phyloP scores from a whole-genome alignment of 2,888 invertebrate genomes.

The Willowsia nigromaculata region DNA sequence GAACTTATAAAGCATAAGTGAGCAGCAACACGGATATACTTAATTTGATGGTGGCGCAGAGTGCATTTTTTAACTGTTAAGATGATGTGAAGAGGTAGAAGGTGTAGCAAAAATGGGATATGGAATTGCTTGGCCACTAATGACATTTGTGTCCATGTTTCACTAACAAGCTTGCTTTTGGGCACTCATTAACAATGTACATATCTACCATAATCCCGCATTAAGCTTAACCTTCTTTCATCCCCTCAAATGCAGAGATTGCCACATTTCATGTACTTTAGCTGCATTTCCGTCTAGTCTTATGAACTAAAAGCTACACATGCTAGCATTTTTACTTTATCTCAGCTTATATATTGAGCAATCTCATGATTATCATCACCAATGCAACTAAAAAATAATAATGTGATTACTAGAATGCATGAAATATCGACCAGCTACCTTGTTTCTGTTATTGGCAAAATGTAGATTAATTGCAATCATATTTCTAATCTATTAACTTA shows the following conservation, averaged over 20 bases:
- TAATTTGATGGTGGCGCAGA: background rate
- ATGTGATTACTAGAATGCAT: conserved; percentile 3
- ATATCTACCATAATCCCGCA: background rate
- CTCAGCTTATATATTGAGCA: background rate
- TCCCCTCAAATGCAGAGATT: background rate
- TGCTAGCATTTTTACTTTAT: background rate
- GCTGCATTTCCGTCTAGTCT: conserved; percentile 20
- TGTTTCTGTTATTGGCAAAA: background rate
- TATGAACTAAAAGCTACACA: background rate
- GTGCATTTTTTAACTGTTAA: no score
- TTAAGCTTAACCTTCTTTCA: conserved; percentile 7
- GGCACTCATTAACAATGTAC: background rate
- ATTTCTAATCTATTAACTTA: conserved; percentile 9
- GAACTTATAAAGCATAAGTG: background rate
- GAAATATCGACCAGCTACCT: conserved; percentile 1
- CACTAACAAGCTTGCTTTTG: background rate
- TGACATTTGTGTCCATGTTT: conserved; percentile 2
- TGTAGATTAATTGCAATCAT: background rate
- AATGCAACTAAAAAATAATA: background rate
- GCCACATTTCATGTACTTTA: background rate
- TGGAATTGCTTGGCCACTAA: background rate
- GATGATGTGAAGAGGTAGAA: background rate
- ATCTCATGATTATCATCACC: background rate
- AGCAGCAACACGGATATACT: background rate
- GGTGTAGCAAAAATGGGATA: background rate